These are phyloP conservation scores for Ctenomys sociabilis DNA, from an alignment of 2,113 vertebrate genomes.

Conservation along the genomic window DNA sequence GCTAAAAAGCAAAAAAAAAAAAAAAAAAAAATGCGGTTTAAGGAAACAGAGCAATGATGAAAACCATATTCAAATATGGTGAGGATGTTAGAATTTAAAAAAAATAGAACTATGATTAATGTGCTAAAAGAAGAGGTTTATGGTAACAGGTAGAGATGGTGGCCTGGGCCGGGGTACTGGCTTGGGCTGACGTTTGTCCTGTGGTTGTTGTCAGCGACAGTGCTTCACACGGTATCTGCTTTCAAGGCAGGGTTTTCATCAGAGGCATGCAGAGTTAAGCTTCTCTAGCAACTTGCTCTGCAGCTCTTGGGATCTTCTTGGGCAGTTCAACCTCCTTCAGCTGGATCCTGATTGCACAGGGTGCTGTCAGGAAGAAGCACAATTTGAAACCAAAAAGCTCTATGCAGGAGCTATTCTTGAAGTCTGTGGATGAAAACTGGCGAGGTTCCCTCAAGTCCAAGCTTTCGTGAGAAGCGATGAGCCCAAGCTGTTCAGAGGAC, in stretches of 20 bases:
- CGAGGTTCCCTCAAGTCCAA: too few species aligned
- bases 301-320: constrained; percentile 96
- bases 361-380: constrained; percentile 98
- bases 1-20: not conserved
- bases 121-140: too few species aligned
- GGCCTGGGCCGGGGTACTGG: too few species aligned
- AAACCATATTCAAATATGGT: not conserved
- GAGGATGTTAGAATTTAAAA: not conserved
- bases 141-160: too few species aligned
- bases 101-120: not conserved
- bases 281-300: constrained; percentile 99
- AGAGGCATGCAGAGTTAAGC: constrained; percentile 94
- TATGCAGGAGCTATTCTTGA: too few species aligned
- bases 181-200: too few species aligned
- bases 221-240: too few species aligned
- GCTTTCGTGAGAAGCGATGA: too few species aligned
- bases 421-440: too few species aligned
- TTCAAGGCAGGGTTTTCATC: constrained; percentile 93
- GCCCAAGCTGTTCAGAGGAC: too few species aligned
- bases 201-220: too few species aligned
- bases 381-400: constrained; percentile 93
- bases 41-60: not conserved
- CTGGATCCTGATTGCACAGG: constrained; percentile 92
- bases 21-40: not conserved
- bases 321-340: constrained; percentile 93